These are phyloP conservation scores for Enteromius mattozi DNA, from an alignment of 2,797 vertebrate species.

Conservation along the genomic window DNA sequence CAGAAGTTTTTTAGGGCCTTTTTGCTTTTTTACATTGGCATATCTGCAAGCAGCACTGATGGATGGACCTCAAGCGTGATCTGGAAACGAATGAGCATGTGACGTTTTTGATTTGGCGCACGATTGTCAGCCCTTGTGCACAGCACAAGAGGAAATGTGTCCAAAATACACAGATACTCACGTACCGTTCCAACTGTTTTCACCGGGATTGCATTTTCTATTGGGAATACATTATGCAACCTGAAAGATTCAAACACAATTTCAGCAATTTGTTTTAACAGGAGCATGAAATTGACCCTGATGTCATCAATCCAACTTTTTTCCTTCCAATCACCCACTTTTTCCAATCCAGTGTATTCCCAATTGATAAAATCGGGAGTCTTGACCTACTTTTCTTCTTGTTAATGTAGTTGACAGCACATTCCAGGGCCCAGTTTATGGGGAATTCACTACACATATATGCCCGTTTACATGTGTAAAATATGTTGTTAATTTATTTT, in stretches of 20 bases:
- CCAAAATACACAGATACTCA: neutral
- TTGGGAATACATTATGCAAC: neutral
- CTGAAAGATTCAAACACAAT: slow-evolving; percentile 11
- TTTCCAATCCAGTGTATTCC: neutral
- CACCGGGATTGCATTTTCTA: neutral
- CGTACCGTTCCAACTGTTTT: neutral
- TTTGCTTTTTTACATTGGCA: slow-evolving; percentile 49
- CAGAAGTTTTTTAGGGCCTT: slow-evolving; percentile 52
- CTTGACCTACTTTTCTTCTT: neutral
- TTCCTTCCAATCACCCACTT: neutral
- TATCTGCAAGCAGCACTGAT: slow-evolving; percentile 60
- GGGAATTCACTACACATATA: no score
- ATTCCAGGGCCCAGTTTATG: no score
- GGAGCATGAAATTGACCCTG: neutral
- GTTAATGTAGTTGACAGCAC: neutral
- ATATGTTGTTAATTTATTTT: neutral
- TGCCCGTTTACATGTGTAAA: neutral
- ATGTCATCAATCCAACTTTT: neutral
- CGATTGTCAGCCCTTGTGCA: neutral
- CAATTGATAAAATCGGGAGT: neutral
- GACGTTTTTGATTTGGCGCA: neutral
- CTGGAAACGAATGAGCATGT: slow-evolving; percentile 36
- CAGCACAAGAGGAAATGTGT: neutral
- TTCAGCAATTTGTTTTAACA: slow-evolving; percentile 9
- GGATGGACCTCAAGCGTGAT: slow-evolving; percentile 42